Conservation (phyloP, 2,797 vertebrate genomes). For the Pterois miles region DNA sequence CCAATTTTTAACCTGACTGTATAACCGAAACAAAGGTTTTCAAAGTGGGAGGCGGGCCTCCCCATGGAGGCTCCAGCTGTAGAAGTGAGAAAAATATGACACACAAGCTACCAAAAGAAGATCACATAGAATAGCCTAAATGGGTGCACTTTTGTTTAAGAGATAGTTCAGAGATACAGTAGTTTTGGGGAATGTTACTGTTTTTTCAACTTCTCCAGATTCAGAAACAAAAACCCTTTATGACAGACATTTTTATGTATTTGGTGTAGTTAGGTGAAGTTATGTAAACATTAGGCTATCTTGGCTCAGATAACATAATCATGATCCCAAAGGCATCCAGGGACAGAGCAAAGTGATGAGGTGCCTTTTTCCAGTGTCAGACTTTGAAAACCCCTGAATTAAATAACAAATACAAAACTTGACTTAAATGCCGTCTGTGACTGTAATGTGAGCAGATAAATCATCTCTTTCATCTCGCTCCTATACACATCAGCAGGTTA, state of each 20-base stretch:
- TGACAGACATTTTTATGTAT: not conserved
- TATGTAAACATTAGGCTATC: not conserved
- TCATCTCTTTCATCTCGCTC: not conserved
- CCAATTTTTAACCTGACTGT: not conserved
- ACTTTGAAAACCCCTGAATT: not conserved
- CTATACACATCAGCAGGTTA: slow-evolving; percentile 16
- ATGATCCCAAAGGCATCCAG: not conserved
- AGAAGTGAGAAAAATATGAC: not conserved
- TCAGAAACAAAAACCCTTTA: not conserved
- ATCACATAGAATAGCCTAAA: not conserved
- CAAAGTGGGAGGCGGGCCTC: too few relatives aligned
- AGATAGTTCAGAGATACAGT: not conserved
- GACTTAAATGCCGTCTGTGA: slow-evolving; percentile 1
- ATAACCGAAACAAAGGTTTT: too few relatives aligned
- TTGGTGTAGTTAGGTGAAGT: not conserved
- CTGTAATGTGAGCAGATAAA: slow-evolving; percentile 33
- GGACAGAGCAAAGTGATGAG: not conserved
- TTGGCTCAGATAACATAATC: not conserved
- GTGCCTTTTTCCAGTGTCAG: too few relatives aligned
- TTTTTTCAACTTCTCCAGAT: not conserved
- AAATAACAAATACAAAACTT: slow-evolving; percentile 15
- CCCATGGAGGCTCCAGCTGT: not conserved
- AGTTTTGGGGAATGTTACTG: not conserved
- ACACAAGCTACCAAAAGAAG: not conserved
- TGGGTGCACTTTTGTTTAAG: not conserved